Percentiles rank a stretch among this genome's conserved stretches.
These are phyloP conservation scores for Cricetomys ansorgei DNA, from an alignment of 2,113 vertebrate species.

Conservation along the genomic window DNA sequence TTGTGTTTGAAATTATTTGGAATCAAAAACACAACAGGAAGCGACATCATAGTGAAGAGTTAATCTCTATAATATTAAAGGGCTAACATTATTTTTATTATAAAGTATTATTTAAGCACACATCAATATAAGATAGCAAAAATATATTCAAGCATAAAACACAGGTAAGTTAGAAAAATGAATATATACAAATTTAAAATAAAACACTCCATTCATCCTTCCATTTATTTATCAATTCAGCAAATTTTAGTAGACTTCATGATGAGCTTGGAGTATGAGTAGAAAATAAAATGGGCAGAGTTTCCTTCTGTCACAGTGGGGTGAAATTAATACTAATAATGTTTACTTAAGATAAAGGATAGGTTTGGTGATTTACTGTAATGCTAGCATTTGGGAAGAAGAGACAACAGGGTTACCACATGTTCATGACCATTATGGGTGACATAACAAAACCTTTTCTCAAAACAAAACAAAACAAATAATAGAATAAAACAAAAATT, in stretches of 20 bases:
- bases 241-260: background rate
- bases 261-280: background rate
- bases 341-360: background rate
- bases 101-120: background rate
- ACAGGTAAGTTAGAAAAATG: conserved; percentile 5
- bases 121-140: background rate
- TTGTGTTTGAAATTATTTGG: background rate
- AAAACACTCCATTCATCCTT: background rate
- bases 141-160: background rate
- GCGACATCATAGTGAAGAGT: background rate
- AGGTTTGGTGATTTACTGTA: background rate
- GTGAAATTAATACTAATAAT: conserved; percentile 33
- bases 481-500: background rate
- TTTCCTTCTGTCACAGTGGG: background rate
- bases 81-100: conserved; percentile 22
- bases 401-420: background rate
- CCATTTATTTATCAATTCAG: conserved; percentile 14
- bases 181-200: background rate
- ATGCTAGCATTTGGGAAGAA: background rate
- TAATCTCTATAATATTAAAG: background rate
- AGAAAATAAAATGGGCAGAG: background rate
- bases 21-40: background rate
- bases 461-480: background rate
- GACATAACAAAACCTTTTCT: background rate
- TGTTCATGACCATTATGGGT: background rate